Percentiles rank a stretch among this genome's conserved stretches.
These are phyloP conservation scores for Apocrypta bakeri DNA, from an alignment of 1,140 invertebrate species.

Conservation along the genomic window DNA sequence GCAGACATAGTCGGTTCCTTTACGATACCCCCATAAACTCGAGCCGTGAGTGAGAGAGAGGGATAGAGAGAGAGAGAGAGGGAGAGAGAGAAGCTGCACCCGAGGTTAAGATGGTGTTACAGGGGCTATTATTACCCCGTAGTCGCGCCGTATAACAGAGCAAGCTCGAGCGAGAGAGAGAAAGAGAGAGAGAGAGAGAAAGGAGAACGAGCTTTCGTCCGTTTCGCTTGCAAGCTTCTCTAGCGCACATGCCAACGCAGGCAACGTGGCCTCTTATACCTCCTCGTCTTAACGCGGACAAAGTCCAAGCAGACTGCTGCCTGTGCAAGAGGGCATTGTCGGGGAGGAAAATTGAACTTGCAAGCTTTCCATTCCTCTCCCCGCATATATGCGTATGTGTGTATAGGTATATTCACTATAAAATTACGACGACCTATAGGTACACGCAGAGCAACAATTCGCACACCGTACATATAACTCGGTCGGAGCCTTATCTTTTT, in stretches of 20 bases:
- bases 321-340: conserved; percentile 14
- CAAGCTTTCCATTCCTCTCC: not conserved
- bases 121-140: conserved; percentile 46
- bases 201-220: not conserved
- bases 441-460: not conserved
- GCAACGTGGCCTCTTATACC: not conserved
- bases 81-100: conserved; percentile 28
- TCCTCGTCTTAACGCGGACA: conserved; percentile 38
- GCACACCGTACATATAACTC: not conserved
- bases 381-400: not conserved
- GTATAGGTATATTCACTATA: no score
- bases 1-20: conserved; percentile 32
- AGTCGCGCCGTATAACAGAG: conserved; percentile 3
- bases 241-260: not conserved
- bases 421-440: not conserved
- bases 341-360: conserved; percentile 39
- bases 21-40: conserved; percentile 42
- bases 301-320: conserved; percentile 37
- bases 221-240: conserved; percentile 19
- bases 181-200: not conserved
- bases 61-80: not conserved
- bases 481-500: not conserved
- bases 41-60: not conserved
- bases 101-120: conserved; percentile 44
- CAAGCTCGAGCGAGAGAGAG: not conserved